Evolutionary conservation across 2,797 vertebrate species (phyloP).

Genomic region (Nannoperca obscura): DNA sequence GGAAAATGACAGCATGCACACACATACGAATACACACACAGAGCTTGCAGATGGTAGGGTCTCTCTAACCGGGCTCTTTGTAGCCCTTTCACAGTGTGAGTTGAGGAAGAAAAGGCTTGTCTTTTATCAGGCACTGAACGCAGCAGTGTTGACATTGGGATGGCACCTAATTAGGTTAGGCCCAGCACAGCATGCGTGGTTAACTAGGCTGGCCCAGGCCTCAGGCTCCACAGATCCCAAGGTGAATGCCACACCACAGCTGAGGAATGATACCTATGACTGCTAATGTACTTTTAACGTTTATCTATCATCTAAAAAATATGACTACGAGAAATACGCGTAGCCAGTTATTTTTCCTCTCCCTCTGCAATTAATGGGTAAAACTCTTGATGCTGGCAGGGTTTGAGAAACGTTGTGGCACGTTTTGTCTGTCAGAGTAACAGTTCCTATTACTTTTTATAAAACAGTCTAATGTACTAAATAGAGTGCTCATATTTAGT

Average conservation of each 20-base stretch:
- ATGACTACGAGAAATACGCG: conserved; percentile 34
- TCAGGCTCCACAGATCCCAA: conserved; percentile 77
- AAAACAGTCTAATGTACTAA: neutral
- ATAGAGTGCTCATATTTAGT: neutral
- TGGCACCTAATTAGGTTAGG: conserved; percentile 84
- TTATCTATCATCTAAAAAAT: conserved; percentile 66
- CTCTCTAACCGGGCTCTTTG: conserved; percentile 66
- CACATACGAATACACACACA: conserved; percentile 39
- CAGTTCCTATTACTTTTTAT: neutral
- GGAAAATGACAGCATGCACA: conserved; percentile 46
- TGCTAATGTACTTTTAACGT: conserved; percentile 56
- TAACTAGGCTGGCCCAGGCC: conserved; percentile 81
- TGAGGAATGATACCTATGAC: conserved; percentile 61
- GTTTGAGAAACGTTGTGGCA: conserved; percentile 29
- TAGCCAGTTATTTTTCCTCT: conserved; percentile 23
- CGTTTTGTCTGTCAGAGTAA: conserved; percentile 23
- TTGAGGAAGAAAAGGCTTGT: conserved; percentile 68
- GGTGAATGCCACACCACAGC: conserved; percentile 72
- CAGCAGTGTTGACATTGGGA: conserved; percentile 84
- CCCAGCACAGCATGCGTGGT: conserved; percentile 77
- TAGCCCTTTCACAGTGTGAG: conserved; percentile 75
- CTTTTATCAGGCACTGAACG: conserved; percentile 76
- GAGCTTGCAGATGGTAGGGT: conserved; percentile 75
- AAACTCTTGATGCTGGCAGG: conserved; percentile 22
- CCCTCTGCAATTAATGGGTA: conserved; percentile 49